Percentiles rank a stretch among this genome's conserved stretches.
These are phyloP conservation scores for Atta cephalotes DNA, from an alignment of 1,140 invertebrate species.

Conservation along the genomic window DNA sequence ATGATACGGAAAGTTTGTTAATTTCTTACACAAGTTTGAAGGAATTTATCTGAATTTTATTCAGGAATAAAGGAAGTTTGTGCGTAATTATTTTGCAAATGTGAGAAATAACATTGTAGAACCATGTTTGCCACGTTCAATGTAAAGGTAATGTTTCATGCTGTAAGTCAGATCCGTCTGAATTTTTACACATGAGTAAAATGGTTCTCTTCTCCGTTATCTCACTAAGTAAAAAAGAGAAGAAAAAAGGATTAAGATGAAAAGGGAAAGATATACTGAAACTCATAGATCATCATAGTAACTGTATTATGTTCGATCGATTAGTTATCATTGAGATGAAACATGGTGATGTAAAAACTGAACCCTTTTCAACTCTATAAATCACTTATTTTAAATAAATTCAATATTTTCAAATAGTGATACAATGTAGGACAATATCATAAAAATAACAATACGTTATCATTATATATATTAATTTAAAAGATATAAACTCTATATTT, in stretches of 20 bases:
- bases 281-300: neutral
- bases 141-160: conserved; percentile 29
- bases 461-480: conserved; percentile 10
- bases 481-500: neutral
- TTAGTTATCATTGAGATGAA: neutral
- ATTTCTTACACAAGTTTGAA: conserved; percentile 1
- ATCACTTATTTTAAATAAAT: neutral
- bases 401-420: neutral
- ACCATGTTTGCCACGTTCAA: conserved; percentile 19
- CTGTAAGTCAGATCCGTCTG: neutral
- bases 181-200: neutral
- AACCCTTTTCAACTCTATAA: neutral
- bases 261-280: neutral
- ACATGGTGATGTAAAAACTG: too few relatives aligned
- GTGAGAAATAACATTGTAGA: conserved; percentile 10
- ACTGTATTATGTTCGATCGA: neutral
- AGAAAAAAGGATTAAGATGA: neutral
- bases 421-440: neutral
- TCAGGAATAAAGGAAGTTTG: neutral
- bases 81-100: conserved; percentile 34
- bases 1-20: neutral
- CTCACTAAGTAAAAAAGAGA: neutral
- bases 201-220: neutral
- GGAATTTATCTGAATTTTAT: conserved; percentile 34
- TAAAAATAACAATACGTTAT: neutral